Conservation (phyloP, 2,888 invertebrate genomes). For the Diloba caeruleocephala region DNA sequence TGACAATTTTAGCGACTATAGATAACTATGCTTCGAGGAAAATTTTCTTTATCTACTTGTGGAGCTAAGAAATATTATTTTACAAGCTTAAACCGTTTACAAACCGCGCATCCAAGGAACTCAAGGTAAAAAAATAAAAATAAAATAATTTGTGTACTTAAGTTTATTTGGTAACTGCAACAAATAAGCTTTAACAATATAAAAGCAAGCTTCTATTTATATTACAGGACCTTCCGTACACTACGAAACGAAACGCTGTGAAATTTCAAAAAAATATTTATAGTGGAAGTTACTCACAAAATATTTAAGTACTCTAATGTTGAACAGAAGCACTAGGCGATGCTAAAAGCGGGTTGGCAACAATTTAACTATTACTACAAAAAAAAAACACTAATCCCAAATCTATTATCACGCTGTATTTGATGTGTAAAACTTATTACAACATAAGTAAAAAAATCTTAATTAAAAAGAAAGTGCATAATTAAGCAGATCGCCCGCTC, state of each 20-base stretch:
- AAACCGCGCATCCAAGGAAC: conserved; percentile 39
- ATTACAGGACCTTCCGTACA: conserved; percentile 53
- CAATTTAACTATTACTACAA: conserved; percentile 66
- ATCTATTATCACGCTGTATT: conserved; percentile 83
- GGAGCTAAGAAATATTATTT: conserved; percentile 20
- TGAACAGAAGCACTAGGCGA: conserved; percentile 76
- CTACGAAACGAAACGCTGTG: conserved; percentile 13
- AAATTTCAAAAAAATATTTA: conserved; percentile 6
- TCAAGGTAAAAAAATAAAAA: conserved; percentile 66
- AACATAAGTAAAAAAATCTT: conserved; percentile 78
- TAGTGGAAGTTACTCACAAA: conserved; percentile 43
- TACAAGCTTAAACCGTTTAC: conserved; percentile 25
- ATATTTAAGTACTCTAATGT: conserved; percentile 48
- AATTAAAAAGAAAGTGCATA: conserved; percentile 76
- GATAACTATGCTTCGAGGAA: conserved; percentile 42
- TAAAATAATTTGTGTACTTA: conserved; percentile 72
- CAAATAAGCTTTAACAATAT: conserved; percentile 76
- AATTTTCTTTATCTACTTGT: conserved; percentile 30
- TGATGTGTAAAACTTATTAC: conserved; percentile 81
- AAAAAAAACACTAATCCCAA: conserved; percentile 74
- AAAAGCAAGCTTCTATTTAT: conserved; percentile 65
- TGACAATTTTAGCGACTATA: conserved; percentile 80
- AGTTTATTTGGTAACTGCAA: conserved; percentile 87
- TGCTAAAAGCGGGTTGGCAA: conserved; percentile 79
- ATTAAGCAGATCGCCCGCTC: conserved; percentile 59